phyloP scores from a whole-genome alignment of 1,140 invertebrate species.

The Metopolophium dirhodum region DNA sequence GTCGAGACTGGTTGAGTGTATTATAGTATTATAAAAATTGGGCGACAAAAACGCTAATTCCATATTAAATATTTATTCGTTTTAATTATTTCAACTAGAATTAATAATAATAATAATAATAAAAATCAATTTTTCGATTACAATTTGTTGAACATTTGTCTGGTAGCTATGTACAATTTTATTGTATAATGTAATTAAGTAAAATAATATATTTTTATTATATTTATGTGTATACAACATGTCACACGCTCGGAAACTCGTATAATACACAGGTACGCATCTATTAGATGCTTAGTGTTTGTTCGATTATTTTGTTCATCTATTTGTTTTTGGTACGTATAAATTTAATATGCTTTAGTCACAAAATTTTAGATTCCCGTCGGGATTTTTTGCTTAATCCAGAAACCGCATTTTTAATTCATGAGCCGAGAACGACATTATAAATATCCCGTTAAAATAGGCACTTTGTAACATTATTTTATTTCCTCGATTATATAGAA shows the following conservation, averaged over 20 bases:
- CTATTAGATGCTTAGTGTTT: not conserved
- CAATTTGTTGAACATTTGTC: not conserved
- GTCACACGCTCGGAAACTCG: not conserved
- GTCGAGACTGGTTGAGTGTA: not conserved
- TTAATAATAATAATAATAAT: not conserved
- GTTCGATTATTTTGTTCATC: not conserved
- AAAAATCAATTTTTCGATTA: not conserved
- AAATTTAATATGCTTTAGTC: not conserved
- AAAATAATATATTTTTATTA: not conserved
- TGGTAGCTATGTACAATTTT: not conserved
- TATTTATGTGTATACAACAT: not conserved
- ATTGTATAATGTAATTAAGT: not conserved
- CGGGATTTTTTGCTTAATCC: not conserved
- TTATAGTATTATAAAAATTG: no score
- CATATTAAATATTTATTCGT: not conserved
- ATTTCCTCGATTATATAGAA: not conserved
- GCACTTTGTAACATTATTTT: not conserved
- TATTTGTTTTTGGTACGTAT: not conserved
- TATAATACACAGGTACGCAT: not conserved
- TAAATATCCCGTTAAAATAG: not conserved
- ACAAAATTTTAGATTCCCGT: not conserved
- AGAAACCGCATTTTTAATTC: not conserved
- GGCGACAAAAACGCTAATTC: no score
- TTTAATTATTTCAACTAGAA: not conserved
- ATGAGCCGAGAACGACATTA: not conserved